Conservation (phyloP, 2,113 vertebrate species). For the Eretmochelys imbricata region DNA sequence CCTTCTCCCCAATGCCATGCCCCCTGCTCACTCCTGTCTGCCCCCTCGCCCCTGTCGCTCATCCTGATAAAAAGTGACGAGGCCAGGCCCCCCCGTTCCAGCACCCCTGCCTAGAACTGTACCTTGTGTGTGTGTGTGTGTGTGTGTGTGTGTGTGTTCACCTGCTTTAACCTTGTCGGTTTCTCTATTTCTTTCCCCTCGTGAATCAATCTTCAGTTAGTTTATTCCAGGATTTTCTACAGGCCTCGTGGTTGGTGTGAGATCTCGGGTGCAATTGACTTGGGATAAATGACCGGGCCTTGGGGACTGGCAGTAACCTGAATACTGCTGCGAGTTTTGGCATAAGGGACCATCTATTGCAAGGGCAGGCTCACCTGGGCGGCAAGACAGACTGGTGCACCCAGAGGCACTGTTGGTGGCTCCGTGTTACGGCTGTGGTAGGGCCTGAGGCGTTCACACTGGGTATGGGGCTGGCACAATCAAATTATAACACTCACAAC, state of each 20-base stretch:
- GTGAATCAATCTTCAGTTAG: neutral
- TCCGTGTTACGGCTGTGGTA: neutral
- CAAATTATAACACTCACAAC: neutral
- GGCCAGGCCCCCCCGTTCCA: too few relatives aligned
- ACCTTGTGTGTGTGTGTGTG: neutral
- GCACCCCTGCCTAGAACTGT: neutral
- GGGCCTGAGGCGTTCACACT: neutral
- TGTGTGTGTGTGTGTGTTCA: neutral
- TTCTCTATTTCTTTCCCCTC: neutral
- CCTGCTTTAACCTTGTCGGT: neutral
- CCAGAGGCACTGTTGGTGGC: neutral
- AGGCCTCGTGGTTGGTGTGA: neutral
- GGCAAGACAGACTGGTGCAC: neutral
- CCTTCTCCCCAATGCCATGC: neutral
- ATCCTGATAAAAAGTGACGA: too few relatives aligned
- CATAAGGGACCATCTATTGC: neutral
- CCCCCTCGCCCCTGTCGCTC: too few relatives aligned
- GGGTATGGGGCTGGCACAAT: neutral
- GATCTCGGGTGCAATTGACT: neutral
- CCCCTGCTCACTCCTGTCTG: neutral
- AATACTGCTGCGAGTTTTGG: neutral
- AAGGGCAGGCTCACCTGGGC: neutral
- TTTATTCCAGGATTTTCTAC: neutral
- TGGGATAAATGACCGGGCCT: neutral
- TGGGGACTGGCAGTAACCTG: neutral